Conservation (phyloP, 2,888 invertebrate genomes). For the Hypomecis atomaria region DNA sequence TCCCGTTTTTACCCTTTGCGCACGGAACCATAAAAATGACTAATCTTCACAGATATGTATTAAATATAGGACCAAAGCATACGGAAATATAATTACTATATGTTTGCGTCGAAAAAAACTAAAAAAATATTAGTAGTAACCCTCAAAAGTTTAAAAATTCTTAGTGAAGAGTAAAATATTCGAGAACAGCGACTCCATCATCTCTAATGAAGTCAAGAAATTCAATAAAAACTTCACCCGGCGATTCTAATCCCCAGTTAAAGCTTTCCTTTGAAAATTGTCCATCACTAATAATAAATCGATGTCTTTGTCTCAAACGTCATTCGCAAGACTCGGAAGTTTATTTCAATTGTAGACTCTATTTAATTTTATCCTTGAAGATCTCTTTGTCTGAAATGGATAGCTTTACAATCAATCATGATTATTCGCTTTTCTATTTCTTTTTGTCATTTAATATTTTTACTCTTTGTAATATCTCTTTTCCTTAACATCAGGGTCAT, state of each 20-base stretch:
- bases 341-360: slow-evolving; percentile 34
- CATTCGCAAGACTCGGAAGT: slow-evolving; percentile 36
- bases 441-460: slow-evolving; percentile 27
- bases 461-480: slow-evolving; percentile 19
- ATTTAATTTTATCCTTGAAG: slow-evolving; percentile 28
- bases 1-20: too few species aligned
- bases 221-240: slow-evolving; percentile 38
- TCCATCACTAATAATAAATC: slow-evolving; percentile 45
- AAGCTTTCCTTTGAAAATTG: slow-evolving; percentile 35
- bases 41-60: too few species aligned
- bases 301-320: slow-evolving; percentile 43
- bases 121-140: too few species aligned
- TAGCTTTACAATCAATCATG: slow-evolving; percentile 35
- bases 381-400: slow-evolving; percentile 28
- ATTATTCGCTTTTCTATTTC: slow-evolving; percentile 33
- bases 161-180: slow-evolving; percentile 1
- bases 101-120: too few species aligned
- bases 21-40: too few species aligned
- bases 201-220: slow-evolving; percentile 33
- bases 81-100: too few species aligned
- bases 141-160: neutral
- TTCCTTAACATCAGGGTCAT: slow-evolving; percentile 27
- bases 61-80: too few species aligned
- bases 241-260: slow-evolving; percentile 32
- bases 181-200: slow-evolving; percentile 17